These are phyloP conservation scores for Amphimedon queenslandica DNA, from an alignment of 37 sponge, comb jelly and placozoan genomes.

Conservation along the genomic window DNA sequence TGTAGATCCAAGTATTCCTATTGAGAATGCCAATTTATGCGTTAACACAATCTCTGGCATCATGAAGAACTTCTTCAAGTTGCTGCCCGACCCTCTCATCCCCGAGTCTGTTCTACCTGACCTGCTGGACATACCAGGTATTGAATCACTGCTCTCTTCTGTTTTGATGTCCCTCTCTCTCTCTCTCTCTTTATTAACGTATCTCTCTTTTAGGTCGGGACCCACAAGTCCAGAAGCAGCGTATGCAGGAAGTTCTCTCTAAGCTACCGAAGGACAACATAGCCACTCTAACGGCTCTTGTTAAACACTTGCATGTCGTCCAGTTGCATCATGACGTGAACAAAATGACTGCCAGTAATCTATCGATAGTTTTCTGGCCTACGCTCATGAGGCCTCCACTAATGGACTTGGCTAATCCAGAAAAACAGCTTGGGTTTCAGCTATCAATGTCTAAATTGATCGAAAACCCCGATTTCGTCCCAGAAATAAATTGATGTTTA, in stretches of 20 bases:
- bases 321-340: slow-evolving; percentile 44
- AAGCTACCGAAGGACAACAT: slow-evolving; percentile 46
- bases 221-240: background rate
- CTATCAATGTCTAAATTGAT: slow-evolving; percentile 63
- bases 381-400: slow-evolving; percentile 84
- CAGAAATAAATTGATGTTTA: slow-evolving; percentile 16
- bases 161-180: no score
- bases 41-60: slow-evolving; percentile 38
- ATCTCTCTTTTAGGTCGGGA: background rate
- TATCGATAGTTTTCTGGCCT: slow-evolving; percentile 96
- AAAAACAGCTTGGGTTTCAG: slow-evolving; percentile 71
- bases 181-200: no score
- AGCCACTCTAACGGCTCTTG: slow-evolving; percentile 39
- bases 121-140: slow-evolving; percentile 44
- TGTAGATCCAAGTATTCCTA: slow-evolving; percentile 56
- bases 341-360: slow-evolving; percentile 83
- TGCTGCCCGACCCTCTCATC: slow-evolving; percentile 72
- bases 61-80: slow-evolving; percentile 64
- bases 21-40: slow-evolving; percentile 24
- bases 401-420: slow-evolving; percentile 57
- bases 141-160: background rate
- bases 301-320: slow-evolving; percentile 33
- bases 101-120: slow-evolving; percentile 26
- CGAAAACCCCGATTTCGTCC: slow-evolving; percentile 55
- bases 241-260: slow-evolving; percentile 24